Base-by-base conservation (phyloP, 2,113 vertebrate species). In the Myxocyprinus asiaticus region DNA sequence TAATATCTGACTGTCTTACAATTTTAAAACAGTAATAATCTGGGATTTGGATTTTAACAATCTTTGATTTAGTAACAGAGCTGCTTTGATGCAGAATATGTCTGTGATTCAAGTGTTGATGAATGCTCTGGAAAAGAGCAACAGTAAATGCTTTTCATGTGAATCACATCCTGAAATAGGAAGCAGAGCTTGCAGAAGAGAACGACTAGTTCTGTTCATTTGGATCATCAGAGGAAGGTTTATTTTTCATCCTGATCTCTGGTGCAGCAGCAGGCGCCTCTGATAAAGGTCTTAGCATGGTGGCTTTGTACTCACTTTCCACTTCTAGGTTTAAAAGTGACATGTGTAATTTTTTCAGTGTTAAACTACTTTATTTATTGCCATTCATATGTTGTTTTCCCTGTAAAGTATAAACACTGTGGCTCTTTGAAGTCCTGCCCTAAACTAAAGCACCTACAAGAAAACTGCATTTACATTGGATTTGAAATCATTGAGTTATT, bases 91-190 rank as follows among this genome's bases (percentile, higher is more conserved):
- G 51, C 42, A 1, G 9, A 71, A 48, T 0, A 7, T 8, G 9
- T 66, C n/a, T 9, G 76, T 78, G 82, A 81, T 81, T 84, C 75
- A 84, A 74, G 48, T 43, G 12, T 55, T 12, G 64, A 77, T 42
- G 48, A 69, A 65, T 67, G 66, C 55, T 42, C 9, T 75, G 33
- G 17, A 81, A 12, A 68, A 72, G 64, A 48, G 22, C 65, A 15
- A 33, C 22, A 33, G 22, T 33, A 65, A 81, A 81, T 81, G 76
- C 64, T 77, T 77, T 75, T 70, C 79, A 67, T 81, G 44, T 84
- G 82, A 81, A 75, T 78, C 76, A 84, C 79, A 59, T 81, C 79
- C 51, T 64, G 58, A 81, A 84, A 84, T 84, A 84, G 75, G 53
- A 47, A 53, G 42, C 14, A 58, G 44, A 78, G 66, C 66, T 77